Evolutionary conservation across 2,113 vertebrate genomes (phyloP), one percentile per base, ranked within the genome.

Genomic region (Podarcis muralis): DNA sequence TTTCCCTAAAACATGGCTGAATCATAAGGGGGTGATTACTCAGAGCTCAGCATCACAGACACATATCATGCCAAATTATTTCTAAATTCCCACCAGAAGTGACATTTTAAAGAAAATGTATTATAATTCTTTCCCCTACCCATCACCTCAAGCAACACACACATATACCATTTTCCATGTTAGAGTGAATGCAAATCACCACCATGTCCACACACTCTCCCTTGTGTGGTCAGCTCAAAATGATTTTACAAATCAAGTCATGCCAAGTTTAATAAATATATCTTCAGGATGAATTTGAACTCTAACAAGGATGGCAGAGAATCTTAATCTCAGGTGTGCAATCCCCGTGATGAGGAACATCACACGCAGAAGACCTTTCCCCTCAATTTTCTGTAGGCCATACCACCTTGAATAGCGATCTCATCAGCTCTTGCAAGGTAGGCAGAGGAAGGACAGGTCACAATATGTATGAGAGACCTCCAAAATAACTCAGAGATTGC

Each of bases 231-330:
- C 78, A 40, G 40, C 84, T 89, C 75, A 66, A 27, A 80, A 77
- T 32, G 32, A 37, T 78, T 89, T 86, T 89, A 87, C 84, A 84
- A 91, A 88, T 71, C 68, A 72, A 82, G 74, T 32, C 43, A 75
- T 53, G 75, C 75, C 37, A 66, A 16, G 80, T 6, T 18, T 83
- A 57, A 87, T 81, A 87, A 84, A 89, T 87, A 89, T 79, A 68
- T 66, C 75, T 89, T 75, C 80, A 57, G 53, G 62, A 87, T 75
- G 32, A 91, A 84, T 80, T 78, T 89, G 74, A 91, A 84, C 65
- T 80, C 53, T 83, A 76, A 81, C 59, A 76, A 66, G 81, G 59
- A 79, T n/a, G 68, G 53, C 72, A 83, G 76, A 66, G 32, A 83
- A 80, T 53, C 88, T 81, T 87, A 81, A 75, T 84, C 84, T 84